A percentile compares a stretch with the other conserved stretches of the same genome.
Conservation (phyloP, 2,113 vertebrate species). For the Sceloporus undulatus region DNA sequence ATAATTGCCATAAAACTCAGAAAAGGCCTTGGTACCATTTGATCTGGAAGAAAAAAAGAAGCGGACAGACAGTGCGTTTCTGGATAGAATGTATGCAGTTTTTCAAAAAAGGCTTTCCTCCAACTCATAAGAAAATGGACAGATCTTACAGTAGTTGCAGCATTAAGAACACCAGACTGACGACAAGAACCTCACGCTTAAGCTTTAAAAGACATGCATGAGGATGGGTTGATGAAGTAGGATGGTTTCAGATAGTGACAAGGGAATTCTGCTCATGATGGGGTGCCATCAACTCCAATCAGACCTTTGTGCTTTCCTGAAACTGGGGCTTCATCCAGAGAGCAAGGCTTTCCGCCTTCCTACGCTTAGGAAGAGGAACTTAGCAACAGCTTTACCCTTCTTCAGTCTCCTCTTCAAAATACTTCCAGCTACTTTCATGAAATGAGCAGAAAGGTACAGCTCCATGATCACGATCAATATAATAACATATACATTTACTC, state of each 20-base stretch:
- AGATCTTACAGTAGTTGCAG: constrained; percentile 13
- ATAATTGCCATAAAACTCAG: background rate
- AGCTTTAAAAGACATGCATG: constrained; percentile 3
- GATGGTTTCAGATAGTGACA: background rate
- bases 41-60: background rate
- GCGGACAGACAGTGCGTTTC: background rate
- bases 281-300: background rate
- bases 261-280: background rate
- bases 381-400: background rate
- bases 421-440: background rate
- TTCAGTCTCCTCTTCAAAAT: background rate
- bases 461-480: background rate
- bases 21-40: background rate
- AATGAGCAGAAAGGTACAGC: background rate
- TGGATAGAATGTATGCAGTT: background rate
- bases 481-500: too few relatives aligned
- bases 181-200: background rate
- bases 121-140: background rate
- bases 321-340: background rate
- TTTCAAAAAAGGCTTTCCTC: background rate
- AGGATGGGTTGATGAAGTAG: background rate
- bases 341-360: background rate
- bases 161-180: background rate
- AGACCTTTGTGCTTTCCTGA: background rate
- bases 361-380: background rate